Evolutionary conservation across 2,113 vertebrate species (phyloP), one percentile per base, ranked within the genome.

Genomic region (Melanerpes aurifrons): DNA sequence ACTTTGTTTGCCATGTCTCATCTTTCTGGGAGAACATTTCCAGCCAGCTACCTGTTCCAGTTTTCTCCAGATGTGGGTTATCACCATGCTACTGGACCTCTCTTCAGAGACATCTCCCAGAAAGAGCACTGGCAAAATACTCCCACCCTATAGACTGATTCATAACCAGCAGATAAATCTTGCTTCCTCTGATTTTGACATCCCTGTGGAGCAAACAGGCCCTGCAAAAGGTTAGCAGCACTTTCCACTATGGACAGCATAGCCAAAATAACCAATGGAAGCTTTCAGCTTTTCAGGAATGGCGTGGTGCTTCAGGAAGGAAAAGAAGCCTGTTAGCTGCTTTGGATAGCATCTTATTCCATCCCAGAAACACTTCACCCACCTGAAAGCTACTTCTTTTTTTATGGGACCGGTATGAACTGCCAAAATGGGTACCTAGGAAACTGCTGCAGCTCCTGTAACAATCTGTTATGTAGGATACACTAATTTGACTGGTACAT

Each of bases 361-460:
- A 45, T 20, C 21, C 8, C 8, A 61, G 79, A 87, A 94, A 66
- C 11, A 57, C 4, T 80, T 76, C 16, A 45, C 18, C 13, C 40
- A 32, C 45, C 82, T 21, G 6, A 89, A 73, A 0, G 0, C 28
- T 66, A 10, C 64, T 62, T 64, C 45, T 89, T 87, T 93, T 69
- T 50, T 64, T n/a, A 53, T 5, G 31, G 13, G 66, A 76, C 26
- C 50, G 1, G 0, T 18, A 62, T 21, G 20, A 40, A 35, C n/a
- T 57, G 31, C 53, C 71, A 70, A 71, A 71, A 93, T 2, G 15
- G 21, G 18, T 45, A 61, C 4, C 7, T 21, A 57, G 43, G 43
- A 56, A 82, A 89, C n/a, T 48, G 32, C n/a, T 35, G 37, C 20
- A 81, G 37, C 54, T 88, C 58, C 40, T 70, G 57, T 57, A 93